Percentiles rank a stretch among this genome's conserved stretches.
phyloP scores from a whole-genome alignment of 2,888 invertebrate genomes.

The Ophraella communa region DNA sequence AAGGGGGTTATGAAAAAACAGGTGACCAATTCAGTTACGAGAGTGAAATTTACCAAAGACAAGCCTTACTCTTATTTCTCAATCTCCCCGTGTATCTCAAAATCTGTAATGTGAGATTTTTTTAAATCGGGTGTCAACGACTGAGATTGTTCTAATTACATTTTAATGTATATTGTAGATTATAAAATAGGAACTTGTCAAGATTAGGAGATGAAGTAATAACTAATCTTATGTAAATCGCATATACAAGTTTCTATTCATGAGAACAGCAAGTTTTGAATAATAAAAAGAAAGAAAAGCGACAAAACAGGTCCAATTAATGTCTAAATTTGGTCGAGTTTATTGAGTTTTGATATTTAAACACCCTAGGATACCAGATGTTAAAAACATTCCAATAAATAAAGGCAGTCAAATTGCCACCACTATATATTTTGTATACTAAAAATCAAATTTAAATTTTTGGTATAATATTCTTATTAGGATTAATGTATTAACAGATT shows the following conservation, averaged over 20 bases:
- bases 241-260: neutral
- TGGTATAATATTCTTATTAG: too few species aligned
- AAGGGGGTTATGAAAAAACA: too few species aligned
- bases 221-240: constrained; percentile 5
- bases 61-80: neutral
- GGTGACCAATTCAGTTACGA: too few species aligned
- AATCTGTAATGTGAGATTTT: neutral
- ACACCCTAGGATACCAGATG: too few species aligned
- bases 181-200: neutral
- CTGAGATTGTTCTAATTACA: constrained; percentile 6
- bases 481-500: too few species aligned
- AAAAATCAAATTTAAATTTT: too few species aligned
- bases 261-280: neutral
- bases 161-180: constrained; percentile 2
- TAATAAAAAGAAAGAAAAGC: neutral
- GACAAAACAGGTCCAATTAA: neutral
- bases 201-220: neutral
- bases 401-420: too few species aligned
- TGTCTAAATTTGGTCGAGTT: neutral
- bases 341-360: too few species aligned
- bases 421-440: too few species aligned
- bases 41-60: too few species aligned
- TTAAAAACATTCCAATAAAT: too few species aligned
- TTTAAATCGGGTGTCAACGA: neutral
- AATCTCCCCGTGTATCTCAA: neutral